Conservation (phyloP, 2,888 invertebrate species). For the Lacanobia oleracea region DNA sequence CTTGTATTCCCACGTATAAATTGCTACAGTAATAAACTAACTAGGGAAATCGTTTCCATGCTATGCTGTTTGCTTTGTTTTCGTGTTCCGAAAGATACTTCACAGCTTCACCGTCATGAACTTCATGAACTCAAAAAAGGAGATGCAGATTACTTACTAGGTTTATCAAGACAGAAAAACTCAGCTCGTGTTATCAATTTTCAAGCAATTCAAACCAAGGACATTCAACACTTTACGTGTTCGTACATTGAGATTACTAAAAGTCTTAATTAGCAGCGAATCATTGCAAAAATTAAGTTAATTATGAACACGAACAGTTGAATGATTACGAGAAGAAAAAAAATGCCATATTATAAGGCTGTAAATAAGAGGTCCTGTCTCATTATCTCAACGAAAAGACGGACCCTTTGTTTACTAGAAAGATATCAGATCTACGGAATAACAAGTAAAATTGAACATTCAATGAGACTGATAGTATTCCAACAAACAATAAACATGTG, state of each 20-base stretch:
- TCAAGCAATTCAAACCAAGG: background rate
- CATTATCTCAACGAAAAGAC: background rate
- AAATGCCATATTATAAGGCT: background rate
- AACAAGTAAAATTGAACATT: slow-evolving; percentile 19
- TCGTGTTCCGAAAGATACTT: background rate
- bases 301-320: background rate
- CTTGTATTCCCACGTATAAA: too few relatives aligned
- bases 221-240: background rate
- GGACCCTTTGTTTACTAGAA: background rate
- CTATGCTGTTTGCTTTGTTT: background rate
- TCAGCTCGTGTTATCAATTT: too few relatives aligned
- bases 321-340: slow-evolving; percentile 5
- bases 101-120: background rate
- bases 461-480: slow-evolving; percentile 7
- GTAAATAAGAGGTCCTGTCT: background rate
- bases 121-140: background rate
- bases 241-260: background rate
- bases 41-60: too few relatives aligned
- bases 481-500: slow-evolving; percentile 22
- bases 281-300: background rate
- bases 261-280: background rate
- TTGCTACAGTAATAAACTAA: too few relatives aligned
- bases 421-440: slow-evolving; percentile 1
- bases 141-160: background rate
- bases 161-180: background rate